Evolutionary conservation across 2,888 invertebrate species (phyloP).

Genomic region (Empis stercorea): DNA sequence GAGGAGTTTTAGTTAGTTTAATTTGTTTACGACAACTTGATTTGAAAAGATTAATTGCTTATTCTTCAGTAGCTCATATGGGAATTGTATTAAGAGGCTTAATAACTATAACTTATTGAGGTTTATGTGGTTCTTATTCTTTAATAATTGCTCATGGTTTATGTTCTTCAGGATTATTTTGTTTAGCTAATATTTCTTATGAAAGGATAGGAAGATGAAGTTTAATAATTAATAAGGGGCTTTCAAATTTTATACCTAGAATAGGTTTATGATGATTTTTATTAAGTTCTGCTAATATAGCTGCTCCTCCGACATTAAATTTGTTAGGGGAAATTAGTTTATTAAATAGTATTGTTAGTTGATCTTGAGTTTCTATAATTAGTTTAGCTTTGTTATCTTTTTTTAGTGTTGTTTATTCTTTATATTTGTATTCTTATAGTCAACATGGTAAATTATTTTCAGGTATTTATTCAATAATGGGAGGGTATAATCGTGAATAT

Average conservation of each 20-base stretch:
- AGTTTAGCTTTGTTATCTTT: conserved; percentile 46
- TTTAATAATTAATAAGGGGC: conserved; percentile 48
- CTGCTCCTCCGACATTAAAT: conserved; percentile 54
- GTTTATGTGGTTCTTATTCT: conserved; percentile 39
- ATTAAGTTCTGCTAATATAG: conserved; percentile 48
- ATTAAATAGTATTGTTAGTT: conserved; percentile 45
- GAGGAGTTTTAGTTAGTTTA: conserved; percentile 47
- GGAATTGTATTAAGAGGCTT: conserved; percentile 46
- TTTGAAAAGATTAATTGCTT: conserved; percentile 60
- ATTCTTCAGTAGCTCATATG: conserved; percentile 56
- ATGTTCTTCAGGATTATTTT: conserved; percentile 53
- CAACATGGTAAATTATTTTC: conserved; percentile 47
- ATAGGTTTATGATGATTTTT: conserved; percentile 53
- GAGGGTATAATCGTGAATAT: conserved; percentile 42
- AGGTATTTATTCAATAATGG: conserved; percentile 40
- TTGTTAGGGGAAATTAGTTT: conserved; percentile 52
- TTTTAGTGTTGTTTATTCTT: conserved; percentile 51
- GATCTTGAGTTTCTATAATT: conserved; percentile 39
- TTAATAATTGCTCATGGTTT: conserved; percentile 54
- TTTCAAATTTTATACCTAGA: conserved; percentile 45
- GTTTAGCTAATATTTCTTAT: conserved; percentile 51
- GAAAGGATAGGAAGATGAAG: conserved; percentile 47
- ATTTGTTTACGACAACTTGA: conserved; percentile 55
- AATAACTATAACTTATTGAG: conserved; percentile 43
- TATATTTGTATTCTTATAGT: conserved; percentile 48